Evolutionary conservation across 2,888 invertebrate species (phyloP).

Genomic region (Achlya flavicornis): DNA sequence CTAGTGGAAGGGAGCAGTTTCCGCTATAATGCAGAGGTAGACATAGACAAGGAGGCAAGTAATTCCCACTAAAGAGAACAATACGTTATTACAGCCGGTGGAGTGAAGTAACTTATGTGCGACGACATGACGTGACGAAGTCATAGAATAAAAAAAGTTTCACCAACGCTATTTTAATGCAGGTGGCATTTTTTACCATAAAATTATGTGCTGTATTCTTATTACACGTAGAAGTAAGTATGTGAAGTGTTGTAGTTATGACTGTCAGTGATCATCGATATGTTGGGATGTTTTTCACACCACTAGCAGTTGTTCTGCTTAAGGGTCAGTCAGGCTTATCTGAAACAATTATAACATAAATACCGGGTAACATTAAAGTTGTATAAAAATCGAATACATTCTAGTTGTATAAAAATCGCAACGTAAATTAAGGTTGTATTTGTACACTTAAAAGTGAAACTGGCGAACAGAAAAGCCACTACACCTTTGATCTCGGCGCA

Average conservation of each 20-base stretch:
- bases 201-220: neutral
- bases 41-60: conserved; percentile 53
- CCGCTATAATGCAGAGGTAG: conserved; percentile 20
- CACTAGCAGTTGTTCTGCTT: neutral
- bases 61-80: conserved; percentile 66
- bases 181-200: neutral
- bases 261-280: neutral
- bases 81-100: conserved; percentile 57
- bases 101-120: conserved; percentile 27
- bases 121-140: conserved; percentile 27
- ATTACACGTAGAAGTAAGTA: no score
- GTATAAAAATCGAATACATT: neutral
- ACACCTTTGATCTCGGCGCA: conserved; percentile 70
- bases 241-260: no score
- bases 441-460: conserved; percentile 29
- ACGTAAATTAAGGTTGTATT: neutral
- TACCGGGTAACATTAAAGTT: neutral
- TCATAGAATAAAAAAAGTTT: conserved; percentile 26
- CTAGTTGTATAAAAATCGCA: conserved; percentile 15
- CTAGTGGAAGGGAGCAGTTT: conserved; percentile 52
- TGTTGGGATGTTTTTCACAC: neutral
- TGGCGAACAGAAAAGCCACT: conserved; percentile 52
- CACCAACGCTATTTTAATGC: conserved; percentile 18
- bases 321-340: neutral
- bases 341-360: neutral